phyloP scores from a whole-genome alignment of 2,113 vertebrate species.

The Aplodontia rufa region DNA sequence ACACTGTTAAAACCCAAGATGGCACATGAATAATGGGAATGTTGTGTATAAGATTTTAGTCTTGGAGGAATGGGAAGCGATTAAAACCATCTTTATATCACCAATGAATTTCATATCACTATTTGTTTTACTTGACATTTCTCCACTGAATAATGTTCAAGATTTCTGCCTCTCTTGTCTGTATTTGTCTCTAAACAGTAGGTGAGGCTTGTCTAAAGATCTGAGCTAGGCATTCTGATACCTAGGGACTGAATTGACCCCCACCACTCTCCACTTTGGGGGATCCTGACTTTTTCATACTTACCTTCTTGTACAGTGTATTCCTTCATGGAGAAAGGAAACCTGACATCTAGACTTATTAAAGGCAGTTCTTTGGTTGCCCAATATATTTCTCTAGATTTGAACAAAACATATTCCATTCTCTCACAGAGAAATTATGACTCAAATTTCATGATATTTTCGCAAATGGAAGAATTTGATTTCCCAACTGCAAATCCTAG shows the following conservation, averaged over 20 bases:
- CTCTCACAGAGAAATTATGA: neutral
- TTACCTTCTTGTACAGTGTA: rapidly evolving
- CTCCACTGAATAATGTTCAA: neutral
- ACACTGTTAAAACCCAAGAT: neutral
- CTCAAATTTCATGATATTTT: slow-evolving; percentile 4
- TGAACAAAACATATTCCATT: neutral
- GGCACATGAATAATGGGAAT: neutral
- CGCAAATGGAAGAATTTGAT: neutral
- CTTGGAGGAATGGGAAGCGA: rapidly evolving
- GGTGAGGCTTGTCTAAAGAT: neutral
- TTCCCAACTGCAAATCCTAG: neutral
- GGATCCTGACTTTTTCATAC: neutral
- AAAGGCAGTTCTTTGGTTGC: neutral
- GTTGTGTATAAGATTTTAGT: rapidly evolving
- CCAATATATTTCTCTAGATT: neutral
- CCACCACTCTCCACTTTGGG: too few species aligned
- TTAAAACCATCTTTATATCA: rapidly evolving
- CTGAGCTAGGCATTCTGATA: neutral
- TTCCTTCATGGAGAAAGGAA: too few species aligned
- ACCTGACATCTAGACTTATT: neutral
- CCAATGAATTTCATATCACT: neutral
- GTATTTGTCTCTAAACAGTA: neutral
- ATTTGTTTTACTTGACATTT: neutral
- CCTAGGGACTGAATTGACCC: neutral
- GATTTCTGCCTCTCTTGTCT: neutral